Evolutionary conservation across 2,888 invertebrate genomes (phyloP).

Genomic region (Germaria angustata): DNA sequence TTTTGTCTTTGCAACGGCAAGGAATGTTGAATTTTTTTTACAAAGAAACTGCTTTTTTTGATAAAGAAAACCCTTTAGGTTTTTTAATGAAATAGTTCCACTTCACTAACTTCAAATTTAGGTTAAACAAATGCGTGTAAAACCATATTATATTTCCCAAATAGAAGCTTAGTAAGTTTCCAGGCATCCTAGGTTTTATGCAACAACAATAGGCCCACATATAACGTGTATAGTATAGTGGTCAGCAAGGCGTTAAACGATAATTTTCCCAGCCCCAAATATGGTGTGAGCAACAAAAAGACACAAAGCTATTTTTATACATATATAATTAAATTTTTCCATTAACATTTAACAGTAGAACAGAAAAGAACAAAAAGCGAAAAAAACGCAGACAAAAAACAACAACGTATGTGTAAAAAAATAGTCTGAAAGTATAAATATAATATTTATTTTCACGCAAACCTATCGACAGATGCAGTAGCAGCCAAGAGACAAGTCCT

Average conservation of each 20-base stretch:
- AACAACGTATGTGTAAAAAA: not conserved
- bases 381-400: not conserved
- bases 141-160: no score
- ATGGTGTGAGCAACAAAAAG: not conserved
- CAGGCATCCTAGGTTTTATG: not conserved
- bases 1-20: no score
- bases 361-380: not conserved
- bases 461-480: constrained; percentile 14
- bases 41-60: no score
- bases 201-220: no score
- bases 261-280: not conserved
- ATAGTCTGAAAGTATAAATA: constrained; percentile 26
- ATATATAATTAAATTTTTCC: constrained; percentile 65
- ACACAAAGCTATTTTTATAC: constrained; percentile 55
- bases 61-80: no score
- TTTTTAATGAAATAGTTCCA: no score
- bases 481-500: constrained; percentile 1
- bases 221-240: not conserved
- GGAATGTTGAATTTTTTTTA: no score
- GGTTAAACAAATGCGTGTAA: no score
- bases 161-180: not conserved
- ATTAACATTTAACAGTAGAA: constrained; percentile 57
- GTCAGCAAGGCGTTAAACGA: not conserved
- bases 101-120: no score
- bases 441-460: constrained; percentile 32